Evolutionary conservation across 2,113 vertebrate genomes (phyloP).

Genomic region (Salvelinus fontinalis): DNA sequence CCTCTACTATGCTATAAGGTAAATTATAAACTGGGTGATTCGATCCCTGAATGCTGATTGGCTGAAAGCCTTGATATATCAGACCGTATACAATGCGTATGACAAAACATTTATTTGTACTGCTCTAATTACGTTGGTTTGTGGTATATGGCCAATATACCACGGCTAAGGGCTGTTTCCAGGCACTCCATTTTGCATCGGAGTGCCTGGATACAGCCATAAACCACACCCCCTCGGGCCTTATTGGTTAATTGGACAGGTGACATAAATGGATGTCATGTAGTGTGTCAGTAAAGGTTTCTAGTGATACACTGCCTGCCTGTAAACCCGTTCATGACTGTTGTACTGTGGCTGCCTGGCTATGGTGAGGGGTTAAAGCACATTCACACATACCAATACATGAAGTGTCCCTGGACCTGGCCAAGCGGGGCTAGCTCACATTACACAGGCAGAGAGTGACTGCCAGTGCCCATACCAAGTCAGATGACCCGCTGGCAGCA

Average conservation of each 20-base stretch:
- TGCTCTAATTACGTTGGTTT: no score
- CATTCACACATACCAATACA: constrained; percentile 27
- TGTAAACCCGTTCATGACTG: constrained; percentile 22
- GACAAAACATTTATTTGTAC: no score
- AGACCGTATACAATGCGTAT: no score
- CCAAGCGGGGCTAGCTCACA: constrained; percentile 17
- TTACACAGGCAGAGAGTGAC: constrained; percentile 23
- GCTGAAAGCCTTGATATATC: no score
- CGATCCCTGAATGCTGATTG: no score
- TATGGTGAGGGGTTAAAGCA: neutral
- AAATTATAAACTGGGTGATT: no score
- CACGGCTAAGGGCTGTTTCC: no score
- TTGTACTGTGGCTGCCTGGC: neutral
- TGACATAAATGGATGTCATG: constrained; percentile 14
- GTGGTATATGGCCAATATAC: no score
- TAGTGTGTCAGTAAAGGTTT: neutral
- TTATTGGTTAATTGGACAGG: neutral
- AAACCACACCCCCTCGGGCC: no score
- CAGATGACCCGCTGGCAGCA: constrained; percentile 34
- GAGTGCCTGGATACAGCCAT: no score
- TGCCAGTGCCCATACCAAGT: constrained; percentile 31
- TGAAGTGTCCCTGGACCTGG: constrained; percentile 16
- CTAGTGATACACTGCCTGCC: constrained; percentile 18
- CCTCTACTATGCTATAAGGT: neutral
- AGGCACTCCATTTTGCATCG: no score